Conservation (phyloP, 2,888 invertebrate species). For the Colletes collaris region DNA sequence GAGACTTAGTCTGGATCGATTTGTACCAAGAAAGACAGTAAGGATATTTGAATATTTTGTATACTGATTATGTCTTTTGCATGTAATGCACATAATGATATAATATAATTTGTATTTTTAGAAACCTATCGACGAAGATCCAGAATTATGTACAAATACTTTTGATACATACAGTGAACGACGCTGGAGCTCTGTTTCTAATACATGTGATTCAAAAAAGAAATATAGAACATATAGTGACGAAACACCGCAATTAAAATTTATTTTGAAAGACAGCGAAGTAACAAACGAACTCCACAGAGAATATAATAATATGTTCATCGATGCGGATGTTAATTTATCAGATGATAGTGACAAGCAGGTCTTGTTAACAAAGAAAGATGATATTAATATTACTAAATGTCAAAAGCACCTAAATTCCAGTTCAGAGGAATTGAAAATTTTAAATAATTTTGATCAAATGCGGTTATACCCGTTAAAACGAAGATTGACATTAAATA, state of each 20-base stretch:
- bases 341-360: slow-evolving; percentile 76
- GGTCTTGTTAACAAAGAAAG: slow-evolving; percentile 51
- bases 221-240: slow-evolving; percentile 67
- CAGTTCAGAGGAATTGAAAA: slow-evolving; percentile 46
- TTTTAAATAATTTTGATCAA: slow-evolving; percentile 35
- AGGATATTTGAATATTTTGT: slow-evolving; percentile 17
- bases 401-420: slow-evolving; percentile 37
- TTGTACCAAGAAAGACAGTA: slow-evolving; percentile 76
- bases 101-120: slow-evolving; percentile 48
- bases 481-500: slow-evolving; percentile 40
- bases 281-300: slow-evolving; percentile 64
- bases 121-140: slow-evolving; percentile 69
- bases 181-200: slow-evolving; percentile 85
- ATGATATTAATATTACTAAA: slow-evolving; percentile 27
- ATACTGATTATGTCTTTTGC: slow-evolving; percentile 2
- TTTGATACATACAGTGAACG: slow-evolving; percentile 81
- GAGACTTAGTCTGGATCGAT: slow-evolving; percentile 78
- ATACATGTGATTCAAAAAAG: slow-evolving; percentile 77
- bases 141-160: slow-evolving; percentile 66
- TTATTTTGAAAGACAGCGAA: slow-evolving; percentile 67
- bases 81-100: no score
- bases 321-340: slow-evolving; percentile 79
- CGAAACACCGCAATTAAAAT: slow-evolving; percentile 59
- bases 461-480: slow-evolving; percentile 17
- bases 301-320: slow-evolving; percentile 75